These are phyloP conservation scores for Pteromalus puparum DNA, from an alignment of 1,140 invertebrate genomes.

Conservation along the genomic window DNA sequence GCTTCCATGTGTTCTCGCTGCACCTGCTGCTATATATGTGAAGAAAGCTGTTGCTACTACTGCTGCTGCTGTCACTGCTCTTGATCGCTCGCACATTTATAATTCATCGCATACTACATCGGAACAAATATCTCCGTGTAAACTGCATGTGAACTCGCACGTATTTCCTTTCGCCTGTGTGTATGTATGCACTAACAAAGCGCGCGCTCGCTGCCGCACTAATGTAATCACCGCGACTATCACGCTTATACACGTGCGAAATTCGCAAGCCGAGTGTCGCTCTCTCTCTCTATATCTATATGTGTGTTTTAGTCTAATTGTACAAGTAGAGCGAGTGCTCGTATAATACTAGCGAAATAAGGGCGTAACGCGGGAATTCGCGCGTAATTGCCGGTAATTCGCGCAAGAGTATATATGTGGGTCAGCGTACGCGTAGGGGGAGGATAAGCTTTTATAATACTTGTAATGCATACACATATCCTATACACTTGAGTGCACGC, in stretches of 20 bases:
- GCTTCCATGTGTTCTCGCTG: not conserved
- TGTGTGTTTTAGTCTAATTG: not conserved
- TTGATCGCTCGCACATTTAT: not conserved
- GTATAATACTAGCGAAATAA: not conserved
- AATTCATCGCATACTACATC: too few relatives aligned
- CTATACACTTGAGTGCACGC: not conserved
- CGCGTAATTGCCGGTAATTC: constrained; percentile 24
- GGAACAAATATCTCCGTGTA: too few relatives aligned
- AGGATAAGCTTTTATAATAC: constrained; percentile 4
- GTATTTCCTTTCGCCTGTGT: too few relatives aligned
- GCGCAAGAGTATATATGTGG: not conserved
- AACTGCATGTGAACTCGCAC: too few relatives aligned
- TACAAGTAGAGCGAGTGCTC: not conserved
- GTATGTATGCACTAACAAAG: not conserved
- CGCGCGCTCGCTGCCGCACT: not conserved
- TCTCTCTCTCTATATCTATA: not conserved
- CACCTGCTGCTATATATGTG: not conserved
- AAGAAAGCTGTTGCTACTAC: not conserved
- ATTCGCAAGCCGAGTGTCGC: not conserved
- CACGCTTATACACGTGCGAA: not conserved
- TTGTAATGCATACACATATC: too few relatives aligned
- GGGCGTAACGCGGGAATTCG: not conserved
- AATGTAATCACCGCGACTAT: not conserved
- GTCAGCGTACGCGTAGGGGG: not conserved
- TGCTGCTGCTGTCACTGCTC: not conserved